Evolutionary conservation across 2,113 vertebrate genomes (phyloP).

Genomic region (Apistogramma diplotaenia): DNA sequence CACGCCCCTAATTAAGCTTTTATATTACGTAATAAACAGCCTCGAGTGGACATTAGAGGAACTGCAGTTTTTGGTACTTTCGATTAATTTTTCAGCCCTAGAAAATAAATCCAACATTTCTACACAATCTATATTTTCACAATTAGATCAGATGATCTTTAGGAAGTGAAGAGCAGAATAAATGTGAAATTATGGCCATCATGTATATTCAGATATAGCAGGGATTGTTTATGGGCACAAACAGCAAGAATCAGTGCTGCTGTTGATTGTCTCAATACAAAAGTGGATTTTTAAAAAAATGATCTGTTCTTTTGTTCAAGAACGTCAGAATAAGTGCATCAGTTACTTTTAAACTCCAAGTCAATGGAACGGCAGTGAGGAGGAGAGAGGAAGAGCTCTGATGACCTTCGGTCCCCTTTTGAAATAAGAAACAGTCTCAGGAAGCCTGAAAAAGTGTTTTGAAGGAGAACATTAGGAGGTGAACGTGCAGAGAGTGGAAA

Average conservation of each 20-base stretch:
- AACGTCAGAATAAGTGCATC: background rate
- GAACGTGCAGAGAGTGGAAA: background rate
- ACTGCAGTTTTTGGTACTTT: background rate
- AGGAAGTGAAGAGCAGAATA: background rate
- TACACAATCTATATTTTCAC: background rate
- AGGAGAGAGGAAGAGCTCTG: rapidly evolving
- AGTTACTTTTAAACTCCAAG: background rate
- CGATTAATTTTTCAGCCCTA: background rate
- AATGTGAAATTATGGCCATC: background rate
- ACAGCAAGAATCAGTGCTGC: background rate
- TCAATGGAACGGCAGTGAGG: rapidly evolving
- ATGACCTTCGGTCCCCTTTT: background rate
- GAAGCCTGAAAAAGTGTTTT: background rate
- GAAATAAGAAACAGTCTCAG: background rate
- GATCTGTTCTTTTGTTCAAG: background rate
- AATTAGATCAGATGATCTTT: background rate
- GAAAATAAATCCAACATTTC: background rate
- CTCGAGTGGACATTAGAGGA: background rate
- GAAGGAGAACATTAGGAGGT: background rate
- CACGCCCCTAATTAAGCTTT: background rate
- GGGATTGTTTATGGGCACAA: rapidly evolving
- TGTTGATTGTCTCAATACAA: too few species aligned
- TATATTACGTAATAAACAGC: background rate
- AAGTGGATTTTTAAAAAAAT: background rate
- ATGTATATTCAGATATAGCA: background rate